These are phyloP conservation scores for Drosophila watanabei DNA, from an alignment of 1,140 invertebrate genomes.

Conservation along the genomic window DNA sequence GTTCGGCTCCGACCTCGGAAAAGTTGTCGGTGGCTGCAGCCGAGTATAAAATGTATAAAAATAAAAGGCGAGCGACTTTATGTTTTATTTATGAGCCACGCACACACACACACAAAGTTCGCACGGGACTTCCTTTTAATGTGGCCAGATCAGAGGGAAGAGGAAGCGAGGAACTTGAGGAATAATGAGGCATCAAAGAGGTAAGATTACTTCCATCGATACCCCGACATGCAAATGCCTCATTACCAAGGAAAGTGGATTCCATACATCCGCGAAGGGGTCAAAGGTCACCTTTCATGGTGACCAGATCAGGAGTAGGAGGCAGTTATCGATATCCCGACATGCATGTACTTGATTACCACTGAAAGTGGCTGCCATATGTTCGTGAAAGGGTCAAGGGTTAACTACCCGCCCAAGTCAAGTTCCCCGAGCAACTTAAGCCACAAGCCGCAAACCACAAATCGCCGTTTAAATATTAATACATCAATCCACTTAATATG, in stretches of 20 bases:
- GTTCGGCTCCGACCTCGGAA: constrained; percentile 42
- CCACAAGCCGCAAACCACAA: constrained; percentile 56
- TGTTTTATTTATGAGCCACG: constrained; percentile 80
- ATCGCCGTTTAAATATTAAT: constrained; percentile 84
- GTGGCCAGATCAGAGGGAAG: constrained; percentile 19
- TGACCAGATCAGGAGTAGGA: not conserved
- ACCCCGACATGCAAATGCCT: constrained; percentile 15
- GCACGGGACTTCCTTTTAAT: constrained; percentile 41
- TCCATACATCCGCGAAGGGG: constrained; percentile 40
- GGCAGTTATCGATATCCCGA: constrained; percentile 19
- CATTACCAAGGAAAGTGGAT: constrained; percentile 17
- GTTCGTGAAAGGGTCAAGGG: constrained; percentile 47
- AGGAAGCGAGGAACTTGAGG: not conserved
- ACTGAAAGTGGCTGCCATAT: constrained; percentile 39
- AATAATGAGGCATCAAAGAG: constrained; percentile 17
- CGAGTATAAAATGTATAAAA: constrained; percentile 46
- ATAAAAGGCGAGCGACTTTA: constrained; percentile 65
- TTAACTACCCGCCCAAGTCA: no score
- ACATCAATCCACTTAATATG: constrained; percentile 85
- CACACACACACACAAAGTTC: constrained; percentile 61
- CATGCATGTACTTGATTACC: constrained; percentile 26
- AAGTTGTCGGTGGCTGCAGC: constrained; percentile 55
- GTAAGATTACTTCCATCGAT: constrained; percentile 10
- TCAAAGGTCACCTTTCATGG: constrained; percentile 13
- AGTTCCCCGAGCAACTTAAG: no score